These are phyloP conservation scores for Ametastegia equiseti DNA, from an alignment of 2,888 invertebrate genomes.

Conservation along the genomic window DNA sequence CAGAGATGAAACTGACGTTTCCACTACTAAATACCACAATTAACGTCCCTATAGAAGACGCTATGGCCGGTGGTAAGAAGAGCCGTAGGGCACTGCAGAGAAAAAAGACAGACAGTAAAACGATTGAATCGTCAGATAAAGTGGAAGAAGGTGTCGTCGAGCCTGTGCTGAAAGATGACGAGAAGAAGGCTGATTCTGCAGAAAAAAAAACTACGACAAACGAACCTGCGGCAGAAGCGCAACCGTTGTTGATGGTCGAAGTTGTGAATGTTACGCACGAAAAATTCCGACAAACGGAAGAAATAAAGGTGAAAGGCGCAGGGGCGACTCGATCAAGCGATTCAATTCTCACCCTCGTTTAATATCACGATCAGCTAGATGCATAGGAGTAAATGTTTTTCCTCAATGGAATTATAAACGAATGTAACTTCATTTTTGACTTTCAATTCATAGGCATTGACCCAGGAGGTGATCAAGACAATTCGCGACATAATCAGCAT, in stretches of 20 bases:
- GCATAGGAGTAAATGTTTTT: too few species aligned
- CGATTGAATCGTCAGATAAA: conserved; percentile 58
- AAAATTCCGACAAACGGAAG: conserved; percentile 93
- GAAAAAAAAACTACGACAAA: conserved; percentile 44
- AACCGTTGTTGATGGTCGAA: conserved; percentile 91
- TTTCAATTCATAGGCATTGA: conserved; percentile 82
- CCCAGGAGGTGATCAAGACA: conserved; percentile 98
- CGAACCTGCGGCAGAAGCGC: conserved; percentile 58
- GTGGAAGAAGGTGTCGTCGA: conserved; percentile 55
- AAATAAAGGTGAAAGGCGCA: conserved; percentile 85
- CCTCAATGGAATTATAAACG: background rate
- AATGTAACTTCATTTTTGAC: conserved; percentile 49
- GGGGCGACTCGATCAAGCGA: background rate
- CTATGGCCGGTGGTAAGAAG: conserved; percentile 77
- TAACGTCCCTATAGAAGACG: conserved; percentile 89
- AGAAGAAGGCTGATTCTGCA: conserved; percentile 54
- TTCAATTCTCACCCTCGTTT: too few species aligned
- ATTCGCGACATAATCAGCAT: conserved; percentile 98
- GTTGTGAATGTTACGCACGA: conserved; percentile 95
- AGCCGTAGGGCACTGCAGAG: conserved; percentile 64
- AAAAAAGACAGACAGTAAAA: conserved; percentile 62
- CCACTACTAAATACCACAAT: conserved; percentile 90
- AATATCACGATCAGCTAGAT: too few species aligned
- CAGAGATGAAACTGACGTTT: conserved; percentile 89
- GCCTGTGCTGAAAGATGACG: conserved; percentile 54